A percentile compares a stretch with the other conserved stretches of the same genome.
phyloP scores from a whole-genome alignment of 2,113 vertebrate species.

The Callithrix jacchus region DNA sequence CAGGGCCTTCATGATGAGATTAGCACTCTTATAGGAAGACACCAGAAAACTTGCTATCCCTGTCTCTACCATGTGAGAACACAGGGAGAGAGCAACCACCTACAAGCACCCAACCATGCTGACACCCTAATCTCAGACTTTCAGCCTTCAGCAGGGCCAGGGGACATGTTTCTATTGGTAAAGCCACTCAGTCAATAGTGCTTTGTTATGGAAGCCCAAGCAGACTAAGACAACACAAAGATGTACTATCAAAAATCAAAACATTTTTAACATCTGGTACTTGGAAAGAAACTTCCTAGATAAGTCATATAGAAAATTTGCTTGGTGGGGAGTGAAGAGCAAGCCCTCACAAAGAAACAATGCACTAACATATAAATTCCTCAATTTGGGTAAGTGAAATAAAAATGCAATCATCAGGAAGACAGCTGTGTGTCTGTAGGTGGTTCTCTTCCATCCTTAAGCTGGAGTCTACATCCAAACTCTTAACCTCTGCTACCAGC shows the following conservation, averaged over 20 bases:
- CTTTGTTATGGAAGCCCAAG: neutral
- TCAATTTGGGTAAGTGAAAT: neutral
- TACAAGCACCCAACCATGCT: neutral
- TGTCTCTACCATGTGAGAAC: neutral
- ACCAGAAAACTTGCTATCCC: neutral
- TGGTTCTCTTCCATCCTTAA: neutral
- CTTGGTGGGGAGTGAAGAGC: fast-evolving
- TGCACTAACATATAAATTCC: neutral
- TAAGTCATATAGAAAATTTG: neutral
- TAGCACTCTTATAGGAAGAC: neutral
- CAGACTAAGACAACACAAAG: neutral
- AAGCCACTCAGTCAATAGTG: neutral
- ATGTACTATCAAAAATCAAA: neutral
- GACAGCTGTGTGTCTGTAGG: neutral
- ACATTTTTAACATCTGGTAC: neutral
- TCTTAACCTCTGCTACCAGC: neutral
- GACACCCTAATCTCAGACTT: neutral
- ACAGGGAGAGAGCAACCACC: neutral
- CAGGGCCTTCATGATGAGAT: neutral
- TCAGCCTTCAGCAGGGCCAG: neutral
- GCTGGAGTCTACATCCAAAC: neutral
- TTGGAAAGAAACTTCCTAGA: neutral
- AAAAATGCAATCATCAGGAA: neutral
- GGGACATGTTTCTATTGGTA: neutral
- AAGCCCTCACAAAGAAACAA: neutral